Percentiles rank a stretch among this genome's conserved stretches.
Evolutionary conservation across 30 jellyfish, hydroid and myxozoan genomes (phyloP).

Genomic region (Phacellophora camtschatica): DNA sequence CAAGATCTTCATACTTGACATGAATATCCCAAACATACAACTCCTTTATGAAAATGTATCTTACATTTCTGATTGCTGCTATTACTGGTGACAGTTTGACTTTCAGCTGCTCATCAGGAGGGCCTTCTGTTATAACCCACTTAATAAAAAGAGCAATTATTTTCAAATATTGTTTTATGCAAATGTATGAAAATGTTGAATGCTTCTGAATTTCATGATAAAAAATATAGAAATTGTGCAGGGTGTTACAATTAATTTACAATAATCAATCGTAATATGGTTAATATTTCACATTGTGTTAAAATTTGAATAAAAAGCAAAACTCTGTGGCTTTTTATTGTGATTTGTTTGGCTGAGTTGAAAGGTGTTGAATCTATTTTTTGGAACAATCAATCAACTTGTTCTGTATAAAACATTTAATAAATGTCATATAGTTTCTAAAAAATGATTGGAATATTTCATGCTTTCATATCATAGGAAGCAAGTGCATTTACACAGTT

Average conservation of each 20-base stretch:
- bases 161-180: neutral
- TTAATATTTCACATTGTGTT: neutral
- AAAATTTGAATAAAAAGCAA: neutral
- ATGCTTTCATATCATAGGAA: no score
- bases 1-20: slow-evolving; percentile 65
- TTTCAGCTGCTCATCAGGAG: slow-evolving; percentile 10
- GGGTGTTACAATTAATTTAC: no score
- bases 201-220: neutral
- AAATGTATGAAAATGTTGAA: neutral
- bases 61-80: slow-evolving; percentile 53
- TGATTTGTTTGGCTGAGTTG: no score
- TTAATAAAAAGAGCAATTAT: neutral
- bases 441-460: no score
- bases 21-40: slow-evolving; percentile 73
- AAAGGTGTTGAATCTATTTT: no score
- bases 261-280: neutral
- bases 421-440: no score
- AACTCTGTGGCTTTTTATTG: no score
- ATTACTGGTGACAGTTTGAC: slow-evolving; percentile 64
- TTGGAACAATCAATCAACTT: no score
- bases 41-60: slow-evolving; percentile 63
- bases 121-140: slow-evolving; percentile 28
- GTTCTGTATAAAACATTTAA: no score
- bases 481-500: no score
- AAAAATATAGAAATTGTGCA: neutral